These are phyloP conservation scores for Chionoecetes opilio DNA, from an alignment of 1,140 invertebrate species.

Conservation along the genomic window DNA sequence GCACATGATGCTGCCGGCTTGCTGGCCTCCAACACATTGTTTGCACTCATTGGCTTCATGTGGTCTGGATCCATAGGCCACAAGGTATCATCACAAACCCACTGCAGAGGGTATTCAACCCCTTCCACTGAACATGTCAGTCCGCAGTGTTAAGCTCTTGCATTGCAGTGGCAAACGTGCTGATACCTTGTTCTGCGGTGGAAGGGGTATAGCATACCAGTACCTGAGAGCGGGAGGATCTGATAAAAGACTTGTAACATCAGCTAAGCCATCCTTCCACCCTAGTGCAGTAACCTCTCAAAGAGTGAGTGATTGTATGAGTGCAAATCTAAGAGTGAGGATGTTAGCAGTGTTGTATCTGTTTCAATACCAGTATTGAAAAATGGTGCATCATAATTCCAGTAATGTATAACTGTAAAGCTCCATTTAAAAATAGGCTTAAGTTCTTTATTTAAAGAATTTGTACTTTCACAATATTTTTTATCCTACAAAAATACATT, in stretches of 20 bases:
- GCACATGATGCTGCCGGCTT: conserved; percentile 79
- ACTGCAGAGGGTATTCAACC: conserved; percentile 69
- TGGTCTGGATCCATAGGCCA: conserved; percentile 80
- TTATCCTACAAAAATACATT: conserved; percentile 76
- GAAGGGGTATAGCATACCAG: conserved; percentile 78
- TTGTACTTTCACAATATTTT: conserved; percentile 80
- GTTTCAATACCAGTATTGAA: conserved; percentile 78
- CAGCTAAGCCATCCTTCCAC: conserved; percentile 75
- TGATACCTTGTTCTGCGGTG: conserved; percentile 80
- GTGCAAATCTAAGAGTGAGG: conserved; percentile 67
- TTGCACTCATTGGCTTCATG: conserved; percentile 81
- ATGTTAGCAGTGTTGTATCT: conserved; percentile 73
- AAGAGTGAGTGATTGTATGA: conserved; percentile 76
- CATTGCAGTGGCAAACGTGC: conserved; percentile 71
- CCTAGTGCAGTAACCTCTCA: conserved; percentile 77
- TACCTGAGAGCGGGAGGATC: conserved; percentile 77
- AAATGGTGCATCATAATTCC: conserved; percentile 77
- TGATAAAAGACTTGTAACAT: conserved; percentile 68
- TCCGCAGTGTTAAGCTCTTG: conserved; percentile 61
- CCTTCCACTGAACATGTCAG: conserved; percentile 65
- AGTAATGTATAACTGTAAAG: conserved; percentile 79
- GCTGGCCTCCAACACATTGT: conserved; percentile 81
- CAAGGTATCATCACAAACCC: conserved; percentile 79
- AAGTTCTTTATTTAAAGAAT: conserved; percentile 80
- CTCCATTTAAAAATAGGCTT: conserved; percentile 78